Base-by-base conservation (phyloP, 2,113 vertebrate species). In the Platichthys flesus region DNA sequence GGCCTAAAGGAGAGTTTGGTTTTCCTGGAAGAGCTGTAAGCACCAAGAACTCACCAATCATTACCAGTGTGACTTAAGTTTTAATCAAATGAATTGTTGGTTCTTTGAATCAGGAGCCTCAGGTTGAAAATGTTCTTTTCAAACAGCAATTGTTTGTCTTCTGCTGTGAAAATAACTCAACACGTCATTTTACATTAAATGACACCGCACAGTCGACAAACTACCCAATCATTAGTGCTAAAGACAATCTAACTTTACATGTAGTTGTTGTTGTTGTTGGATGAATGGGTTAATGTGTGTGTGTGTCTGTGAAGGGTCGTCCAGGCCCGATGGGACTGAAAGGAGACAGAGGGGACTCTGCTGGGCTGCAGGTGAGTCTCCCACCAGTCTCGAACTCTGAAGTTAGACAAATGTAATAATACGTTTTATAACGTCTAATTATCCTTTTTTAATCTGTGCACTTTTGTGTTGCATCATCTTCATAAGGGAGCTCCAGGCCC, bases 1-100 rank as follows among this genome's bases (percentile, higher is more conserved):
- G 98, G 93, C 92, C 91, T 9, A 98, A 97, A 93, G 98, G 98
- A 90, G 97, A 97, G 66, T 95, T 96, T 64, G 98, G 98, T 58
- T 92, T 98, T 52, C 97, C 98, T 0, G 98, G 98, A 83, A 91
- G 97, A 67, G 94, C 96, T 45, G 98, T 99, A 95, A 91, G 97
- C 93, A 92, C 69, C 42, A 7, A 40, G 2, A 15, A 35, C 62
- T 76, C 61, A 28, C 9, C n/a, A 40, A n/a, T 67, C n/a, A 62
- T 55, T 52, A 40, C 14, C 12, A n/a, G 9, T 7, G 9, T n/a
- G 40, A 35, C 21, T 9, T 2, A 45, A 6, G 23, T 1, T 3
- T 9, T 31, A 2, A 5, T 14, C 18, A 5, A 47, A 2, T 45
- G 7, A 10, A 42, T 6, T 6, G 2, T 47, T 24, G 23, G 0